These are phyloP conservation scores for Lepisosteus osseus DNA, from an alignment of 2,113 vertebrate genomes.

Conservation along the genomic window DNA sequence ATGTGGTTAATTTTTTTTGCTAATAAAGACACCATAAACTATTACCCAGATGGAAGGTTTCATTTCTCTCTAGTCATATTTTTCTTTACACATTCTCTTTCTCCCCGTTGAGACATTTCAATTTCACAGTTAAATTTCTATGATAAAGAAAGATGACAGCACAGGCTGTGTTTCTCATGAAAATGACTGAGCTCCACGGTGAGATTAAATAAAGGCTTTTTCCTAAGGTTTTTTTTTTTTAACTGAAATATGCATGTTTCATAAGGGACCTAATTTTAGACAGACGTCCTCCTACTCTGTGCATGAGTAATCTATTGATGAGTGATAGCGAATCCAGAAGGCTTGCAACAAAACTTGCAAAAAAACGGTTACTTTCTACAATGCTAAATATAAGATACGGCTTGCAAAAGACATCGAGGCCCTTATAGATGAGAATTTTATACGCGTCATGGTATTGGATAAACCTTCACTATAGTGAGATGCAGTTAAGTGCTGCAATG, in stretches of 20 bases:
- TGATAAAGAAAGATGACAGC: slow-evolving; percentile 7
- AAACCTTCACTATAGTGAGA: too few relatives aligned
- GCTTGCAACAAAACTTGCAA: not conserved
- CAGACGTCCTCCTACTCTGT: slow-evolving; percentile 32
- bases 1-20: too few relatives aligned
- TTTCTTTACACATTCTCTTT: too few relatives aligned
- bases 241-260: slow-evolving; percentile 21
- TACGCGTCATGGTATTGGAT: too few relatives aligned
- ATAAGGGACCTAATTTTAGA: slow-evolving; percentile 36
- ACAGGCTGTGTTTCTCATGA: slow-evolving; percentile 15
- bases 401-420: too few relatives aligned
- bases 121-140: not conserved
- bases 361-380: not conserved
- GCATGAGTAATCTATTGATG: slow-evolving; percentile 32
- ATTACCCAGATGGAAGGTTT: too few relatives aligned
- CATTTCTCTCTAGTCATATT: too few relatives aligned
- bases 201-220: slow-evolving; percentile 29
- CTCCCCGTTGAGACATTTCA: not conserved
- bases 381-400: too few relatives aligned
- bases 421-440: too few relatives aligned
- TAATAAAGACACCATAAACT: too few relatives aligned
- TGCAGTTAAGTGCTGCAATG: too few relatives aligned
- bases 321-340: slow-evolving; percentile 28
- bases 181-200: slow-evolving; percentile 19
- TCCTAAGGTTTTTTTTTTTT: not conserved